phyloP scores from a whole-genome alignment of 2,797 vertebrate genomes.

The Darevskia mixta region DNA sequence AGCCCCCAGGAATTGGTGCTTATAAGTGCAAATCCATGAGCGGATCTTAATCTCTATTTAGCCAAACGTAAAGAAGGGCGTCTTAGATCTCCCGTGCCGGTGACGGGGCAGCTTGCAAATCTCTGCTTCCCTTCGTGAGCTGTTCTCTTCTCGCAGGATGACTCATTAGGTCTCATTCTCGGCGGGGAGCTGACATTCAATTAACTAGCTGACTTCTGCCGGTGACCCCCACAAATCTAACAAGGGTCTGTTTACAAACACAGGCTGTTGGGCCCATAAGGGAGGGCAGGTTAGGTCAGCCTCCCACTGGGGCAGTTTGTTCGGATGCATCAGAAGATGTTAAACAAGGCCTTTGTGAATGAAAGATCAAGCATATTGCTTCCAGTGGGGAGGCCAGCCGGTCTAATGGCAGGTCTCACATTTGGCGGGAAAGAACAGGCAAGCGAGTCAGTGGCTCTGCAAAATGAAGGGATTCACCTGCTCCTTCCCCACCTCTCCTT shows the following conservation, averaged over 20 bases:
- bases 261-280: conserved; percentile 77
- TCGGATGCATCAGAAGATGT: conserved; percentile 77
- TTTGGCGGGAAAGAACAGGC: conserved; percentile 61
- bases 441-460: not conserved
- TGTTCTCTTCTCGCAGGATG: conserved; percentile 62
- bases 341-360: conserved; percentile 81
- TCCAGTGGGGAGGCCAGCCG: conserved; percentile 78
- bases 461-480: accelerated
- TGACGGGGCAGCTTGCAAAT: conserved; percentile 65
- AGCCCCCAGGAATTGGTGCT: conserved; percentile 5
- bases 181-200: conserved; percentile 86
- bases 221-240: conserved; percentile 76
- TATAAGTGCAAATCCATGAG: conserved; percentile 60
- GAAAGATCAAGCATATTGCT: conserved; percentile 76
- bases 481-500: accelerated
- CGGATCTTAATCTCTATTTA: conserved; percentile 62
- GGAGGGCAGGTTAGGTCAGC: conserved; percentile 71
- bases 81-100: conserved; percentile 62
- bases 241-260: conserved; percentile 86
- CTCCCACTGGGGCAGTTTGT: conserved; percentile 82
- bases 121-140: conserved; percentile 62
- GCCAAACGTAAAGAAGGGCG: conserved; percentile 49
- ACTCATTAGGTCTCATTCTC: conserved; percentile 87
- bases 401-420: conserved; percentile 61
- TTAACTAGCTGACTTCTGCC: conserved; percentile 85